phyloP scores from a whole-genome alignment of 1,140 invertebrate genomes.

The Sinella curviseta region DNA sequence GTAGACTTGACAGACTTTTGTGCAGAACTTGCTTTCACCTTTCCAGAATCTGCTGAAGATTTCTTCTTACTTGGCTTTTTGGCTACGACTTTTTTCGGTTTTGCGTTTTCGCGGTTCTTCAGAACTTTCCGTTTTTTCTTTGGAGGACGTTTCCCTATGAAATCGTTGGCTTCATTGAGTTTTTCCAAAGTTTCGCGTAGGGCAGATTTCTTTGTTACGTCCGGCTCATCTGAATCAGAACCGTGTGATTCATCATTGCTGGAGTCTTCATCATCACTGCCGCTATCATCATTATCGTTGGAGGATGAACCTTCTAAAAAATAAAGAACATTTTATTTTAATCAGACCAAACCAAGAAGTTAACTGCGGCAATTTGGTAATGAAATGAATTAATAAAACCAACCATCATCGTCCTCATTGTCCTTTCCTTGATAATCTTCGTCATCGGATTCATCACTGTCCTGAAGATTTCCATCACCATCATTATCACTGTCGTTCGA shows the following conservation, averaged over 20 bases:
- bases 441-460: conserved; percentile 28
- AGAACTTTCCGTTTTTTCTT: conserved; percentile 22
- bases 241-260: conserved; percentile 13
- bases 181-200: conserved; percentile 36
- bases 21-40: conserved; percentile 16
- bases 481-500: neutral
- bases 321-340: too few species aligned
- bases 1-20: conserved; percentile 17
- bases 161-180: conserved; percentile 33
- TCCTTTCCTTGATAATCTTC: conserved; percentile 27
- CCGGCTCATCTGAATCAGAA: conserved; percentile 12
- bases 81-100: neutral
- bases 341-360: too few species aligned
- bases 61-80: neutral
- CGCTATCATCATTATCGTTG: neutral
- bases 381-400: too few species aligned
- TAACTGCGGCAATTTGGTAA: too few species aligned
- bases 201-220: conserved; percentile 32
- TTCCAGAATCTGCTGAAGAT: neutral
- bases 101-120: neutral
- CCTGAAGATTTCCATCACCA: conserved; percentile 12
- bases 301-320: neutral
- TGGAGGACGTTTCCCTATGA: neutral
- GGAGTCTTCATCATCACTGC: neutral
- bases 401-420: neutral